These are phyloP conservation scores for Diogma glabrata DNA, from an alignment of 2,888 invertebrate genomes.

Conservation along the genomic window DNA sequence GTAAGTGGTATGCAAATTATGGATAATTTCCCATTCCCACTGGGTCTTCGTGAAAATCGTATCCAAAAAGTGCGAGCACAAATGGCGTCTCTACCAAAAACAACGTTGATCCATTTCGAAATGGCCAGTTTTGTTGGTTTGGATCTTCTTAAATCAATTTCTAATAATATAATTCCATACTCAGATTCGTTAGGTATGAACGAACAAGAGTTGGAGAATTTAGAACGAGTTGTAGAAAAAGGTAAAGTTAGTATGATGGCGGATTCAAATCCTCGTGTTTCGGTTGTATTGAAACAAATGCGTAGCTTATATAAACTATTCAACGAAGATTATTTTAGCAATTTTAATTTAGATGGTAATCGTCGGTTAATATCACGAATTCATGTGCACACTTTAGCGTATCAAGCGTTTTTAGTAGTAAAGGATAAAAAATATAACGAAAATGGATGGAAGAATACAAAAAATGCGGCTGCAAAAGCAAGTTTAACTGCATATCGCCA, in stretches of 20 bases:
- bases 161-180: slow-evolving; percentile 55
- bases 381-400: slow-evolving; percentile 80
- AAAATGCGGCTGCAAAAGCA: slow-evolving; percentile 71
- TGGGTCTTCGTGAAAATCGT: slow-evolving; percentile 52
- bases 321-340: slow-evolving; percentile 23
- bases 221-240: slow-evolving; percentile 54
- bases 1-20: slow-evolving; percentile 80
- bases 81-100: slow-evolving; percentile 45
- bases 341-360: slow-evolving; percentile 30
- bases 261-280: slow-evolving; percentile 68
- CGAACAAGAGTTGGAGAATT: slow-evolving; percentile 73
- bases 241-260: slow-evolving; percentile 62
- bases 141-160: slow-evolving; percentile 51
- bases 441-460: slow-evolving; percentile 60
- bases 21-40: slow-evolving; percentile 49
- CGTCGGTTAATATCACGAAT: slow-evolving; percentile 55
- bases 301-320: slow-evolving; percentile 31
- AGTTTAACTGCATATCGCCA: slow-evolving; percentile 72
- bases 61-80: slow-evolving; percentile 53
- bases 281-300: slow-evolving; percentile 71
- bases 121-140: slow-evolving; percentile 77
- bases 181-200: slow-evolving; percentile 81
- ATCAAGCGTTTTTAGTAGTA: slow-evolving; percentile 66
- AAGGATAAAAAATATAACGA: slow-evolving; percentile 37
- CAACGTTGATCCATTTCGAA: slow-evolving; percentile 67